Base-by-base conservation (phyloP, 2,113 vertebrate genomes). In the Ceuthmochares aereus region DNA sequence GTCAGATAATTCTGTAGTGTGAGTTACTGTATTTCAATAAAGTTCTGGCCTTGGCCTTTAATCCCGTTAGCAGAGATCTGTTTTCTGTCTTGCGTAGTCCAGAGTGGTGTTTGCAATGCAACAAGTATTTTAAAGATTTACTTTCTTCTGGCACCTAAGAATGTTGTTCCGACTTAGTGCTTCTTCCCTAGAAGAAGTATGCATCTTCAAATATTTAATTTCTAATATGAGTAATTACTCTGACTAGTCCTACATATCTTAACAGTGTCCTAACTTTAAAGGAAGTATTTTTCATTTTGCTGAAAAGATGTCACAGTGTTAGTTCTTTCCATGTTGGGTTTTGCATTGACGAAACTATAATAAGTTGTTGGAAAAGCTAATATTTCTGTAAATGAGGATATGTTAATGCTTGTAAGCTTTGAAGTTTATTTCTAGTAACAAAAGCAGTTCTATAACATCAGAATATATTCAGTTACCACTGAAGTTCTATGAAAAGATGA, bases 41-140 rank as follows among this genome's bases (percentile, higher is more conserved):
- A 92, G 64, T 79, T 86, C 52, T 67, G 64, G 55, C 95, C 92
- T 94, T 97, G 95, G 93, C 93, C 92, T 94, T 96, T 96, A 89
- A 68, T 94, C 52, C 0, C 1, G 52, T 90, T 93, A 75, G 64
- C 16, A 86, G 85, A 88, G 79, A 90, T 80, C 72, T 84, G 76
- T 36, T 76, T 81, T 94, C 63, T 82, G 34, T 86, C 60, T 93
- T 93, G 23, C 74, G 27, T 68, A 80, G 76, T 81, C 64, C 29
- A 23, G 56, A 84, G 64, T 84, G 56, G 47, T 64, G 54, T 90
- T 85, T 95, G 79, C 55, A 80, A n/a, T 49, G 22, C 75, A 93
- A 90, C 47, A 92, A 92, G 90, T 3, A 9, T 45, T 93, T 94
- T 64, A 32, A 88, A 93, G 56, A 56, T 84, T 70, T 88, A 56